Conservation (phyloP, 2,797 vertebrate species). For the Aplochiton taeniatus region DNA sequence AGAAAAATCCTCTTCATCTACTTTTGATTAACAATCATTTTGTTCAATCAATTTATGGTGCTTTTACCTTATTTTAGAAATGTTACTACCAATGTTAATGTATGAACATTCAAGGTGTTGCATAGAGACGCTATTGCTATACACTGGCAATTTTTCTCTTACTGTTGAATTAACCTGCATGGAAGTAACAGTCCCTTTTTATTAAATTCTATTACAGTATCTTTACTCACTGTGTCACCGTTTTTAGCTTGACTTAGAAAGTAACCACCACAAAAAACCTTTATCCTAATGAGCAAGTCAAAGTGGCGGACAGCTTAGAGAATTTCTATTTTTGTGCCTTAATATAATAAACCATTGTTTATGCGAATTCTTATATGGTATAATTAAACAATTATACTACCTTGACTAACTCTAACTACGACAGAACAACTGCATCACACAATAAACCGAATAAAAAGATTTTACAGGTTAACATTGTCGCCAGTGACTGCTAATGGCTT, state of each 20-base stretch:
- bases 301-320: slow-evolving; percentile 15
- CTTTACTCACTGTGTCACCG: slow-evolving; percentile 16
- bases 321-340: slow-evolving; percentile 12
- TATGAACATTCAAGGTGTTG: too few species aligned
- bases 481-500: too few species aligned
- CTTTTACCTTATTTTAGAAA: too few species aligned
- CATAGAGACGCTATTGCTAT: too few species aligned
- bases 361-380: slow-evolving; percentile 18
- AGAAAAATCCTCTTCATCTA: too few species aligned
- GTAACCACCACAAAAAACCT: background rate
- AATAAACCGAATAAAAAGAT: too few species aligned
- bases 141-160: slow-evolving; percentile 16
- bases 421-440: background rate
- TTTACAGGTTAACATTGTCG: too few species aligned
- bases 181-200: slow-evolving; percentile 30
- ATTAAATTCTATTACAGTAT: slow-evolving; percentile 42
- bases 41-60: too few species aligned
- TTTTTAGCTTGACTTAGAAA: slow-evolving; percentile 18
- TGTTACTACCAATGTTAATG: too few species aligned
- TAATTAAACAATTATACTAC: slow-evolving; percentile 15
- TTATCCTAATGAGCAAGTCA: slow-evolving; percentile 5
- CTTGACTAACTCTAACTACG: background rate
- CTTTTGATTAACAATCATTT: too few species aligned
- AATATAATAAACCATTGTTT: slow-evolving; percentile 22
- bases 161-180: slow-evolving; percentile 47